Percentiles rank a stretch among this genome's conserved stretches.
Evolutionary conservation across 2,113 vertebrate species (phyloP).

Genomic region (Malurus cyaneus): DNA sequence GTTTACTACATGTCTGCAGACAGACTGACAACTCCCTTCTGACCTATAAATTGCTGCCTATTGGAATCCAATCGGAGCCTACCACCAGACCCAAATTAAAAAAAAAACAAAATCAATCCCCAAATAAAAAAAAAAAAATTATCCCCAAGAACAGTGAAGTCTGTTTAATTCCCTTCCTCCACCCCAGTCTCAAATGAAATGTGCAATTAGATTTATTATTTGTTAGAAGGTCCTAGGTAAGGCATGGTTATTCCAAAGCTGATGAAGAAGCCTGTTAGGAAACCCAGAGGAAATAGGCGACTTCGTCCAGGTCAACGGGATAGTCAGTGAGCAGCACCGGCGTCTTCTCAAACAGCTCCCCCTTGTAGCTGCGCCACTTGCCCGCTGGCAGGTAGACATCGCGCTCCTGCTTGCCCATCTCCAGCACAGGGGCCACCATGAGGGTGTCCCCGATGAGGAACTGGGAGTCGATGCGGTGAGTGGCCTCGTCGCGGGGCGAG

Average conservation of each 20-base stretch:
- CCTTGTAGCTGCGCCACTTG: conserved; percentile 95
- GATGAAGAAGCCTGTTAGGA: not conserved
- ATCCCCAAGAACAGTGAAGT: not conserved
- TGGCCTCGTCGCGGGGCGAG: conserved; percentile 83
- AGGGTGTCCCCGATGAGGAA: conserved; percentile 97
- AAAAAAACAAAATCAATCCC: not conserved
- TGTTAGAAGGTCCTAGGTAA: conserved; percentile 39
- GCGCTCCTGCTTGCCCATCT: conserved; percentile 91
- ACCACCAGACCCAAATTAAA: not conserved
- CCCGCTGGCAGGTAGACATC: conserved; percentile 93
- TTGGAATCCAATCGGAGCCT: rapidly evolving
- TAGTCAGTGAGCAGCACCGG: conserved; percentile 58
- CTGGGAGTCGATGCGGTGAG: conserved; percentile 93
- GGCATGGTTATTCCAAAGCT: conserved; percentile 24
- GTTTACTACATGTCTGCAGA: not conserved
- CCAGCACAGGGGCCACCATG: conserved; percentile 94
- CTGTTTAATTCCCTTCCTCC: not conserved
- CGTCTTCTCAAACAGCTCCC: conserved; percentile 89
- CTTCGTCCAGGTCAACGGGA: conserved; percentile 72
- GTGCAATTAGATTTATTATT: conserved; percentile 45
- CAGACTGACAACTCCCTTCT: not conserved
- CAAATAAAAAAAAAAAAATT: not conserved
- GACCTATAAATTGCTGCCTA: not conserved
- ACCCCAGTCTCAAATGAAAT: not conserved
- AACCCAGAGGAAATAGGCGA: conserved; percentile 90